phyloP scores from a whole-genome alignment of 2,113 vertebrate species.

The Naja naja region DNA sequence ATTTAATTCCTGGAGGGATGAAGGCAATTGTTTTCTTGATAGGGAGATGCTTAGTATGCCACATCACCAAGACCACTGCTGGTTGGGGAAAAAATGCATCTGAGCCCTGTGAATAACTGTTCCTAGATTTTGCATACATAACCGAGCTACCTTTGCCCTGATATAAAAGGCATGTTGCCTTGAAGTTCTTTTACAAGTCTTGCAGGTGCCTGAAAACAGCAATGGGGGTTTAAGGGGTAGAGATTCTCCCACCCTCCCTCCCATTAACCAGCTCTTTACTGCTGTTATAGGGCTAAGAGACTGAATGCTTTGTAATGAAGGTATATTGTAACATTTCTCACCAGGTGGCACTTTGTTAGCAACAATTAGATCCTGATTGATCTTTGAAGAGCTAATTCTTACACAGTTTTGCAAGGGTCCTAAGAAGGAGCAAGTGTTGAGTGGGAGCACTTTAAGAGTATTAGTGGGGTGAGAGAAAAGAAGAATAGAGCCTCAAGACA shows the following conservation, averaged over 20 bases:
- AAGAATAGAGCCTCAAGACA: constrained; percentile 67
- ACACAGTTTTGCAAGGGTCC: constrained; percentile 68
- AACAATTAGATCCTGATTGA: constrained; percentile 73
- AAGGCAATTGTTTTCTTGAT: background rate
- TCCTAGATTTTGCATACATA: constrained; percentile 17
- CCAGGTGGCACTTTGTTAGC: constrained; percentile 74
- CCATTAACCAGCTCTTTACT: constrained; percentile 44
- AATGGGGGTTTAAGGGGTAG: constrained; percentile 33
- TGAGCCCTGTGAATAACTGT: constrained; percentile 15
- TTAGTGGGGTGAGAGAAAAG: constrained; percentile 42
- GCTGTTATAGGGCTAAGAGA: constrained; percentile 56
- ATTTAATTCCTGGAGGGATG: background rate
- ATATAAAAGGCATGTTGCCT: constrained; percentile 32
- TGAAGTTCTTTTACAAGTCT: constrained; percentile 48
- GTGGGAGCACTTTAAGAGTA: constrained; percentile 73
- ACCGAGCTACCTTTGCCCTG: background rate
- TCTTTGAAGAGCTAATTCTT: constrained; percentile 74
- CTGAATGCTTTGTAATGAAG: constrained; percentile 71
- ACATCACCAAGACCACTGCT: background rate
- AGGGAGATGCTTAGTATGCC: background rate
- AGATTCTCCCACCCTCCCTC: constrained; percentile 46
- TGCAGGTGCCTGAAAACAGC: constrained; percentile 64
- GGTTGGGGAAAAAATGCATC: rapidly evolving
- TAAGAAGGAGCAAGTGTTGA: constrained; percentile 70
- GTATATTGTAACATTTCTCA: constrained; percentile 74